Evolutionary conservation across 2,888 invertebrate species (phyloP), one percentile per base, ranked within the genome.

Genomic region (Gnatocerus cornutus): DNA sequence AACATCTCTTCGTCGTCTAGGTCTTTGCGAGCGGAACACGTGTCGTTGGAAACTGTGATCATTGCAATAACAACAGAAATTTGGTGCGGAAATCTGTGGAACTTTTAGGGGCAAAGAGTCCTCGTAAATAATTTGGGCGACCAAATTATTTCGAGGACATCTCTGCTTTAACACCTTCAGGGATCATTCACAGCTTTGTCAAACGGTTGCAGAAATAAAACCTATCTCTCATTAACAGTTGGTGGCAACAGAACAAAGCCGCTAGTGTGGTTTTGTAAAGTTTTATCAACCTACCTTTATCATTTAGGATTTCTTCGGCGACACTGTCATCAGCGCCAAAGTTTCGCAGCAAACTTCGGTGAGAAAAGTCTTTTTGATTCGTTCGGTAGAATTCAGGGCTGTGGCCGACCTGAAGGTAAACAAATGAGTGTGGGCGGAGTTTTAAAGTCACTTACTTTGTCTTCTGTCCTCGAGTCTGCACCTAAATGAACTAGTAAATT

Each of bases 401-500:
- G 59, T 90, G 89, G 45, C 93, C 95, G 80, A 90, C 89, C 95
- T 95, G 82, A 61, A 80, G 79, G 2, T 33, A 33, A 33, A 2
- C 1, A 33, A 33, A 6, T 33, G 3, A n/a, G n/a, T 4, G 52
- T 9, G n/a, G 45, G n/a, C 10, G 21, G 21, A 21, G 41, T 6
- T 21, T 9, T n/a, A 45, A 10, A 21, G 21, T 21, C 21, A 21
- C 21, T 88, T 86, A 96, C 96, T 83, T 93, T 94, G 85, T 97
- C 97, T 74, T 91, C 87, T 59, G 91, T 87, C 79, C 93, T 91
- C 1, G 93, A 90, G 85, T 97, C 94, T 33, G 94, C 94, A 55
- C 97, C 97, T 66, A 96, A 88, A 82, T 95, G 94, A 74, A 93
- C 88, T 56, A 97, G 86, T 61, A 96, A 88, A 83, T 94, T 94